Evolutionary conservation across 2,797 vertebrate genomes (phyloP).

Genomic region (Lepus oiostolus): DNA sequence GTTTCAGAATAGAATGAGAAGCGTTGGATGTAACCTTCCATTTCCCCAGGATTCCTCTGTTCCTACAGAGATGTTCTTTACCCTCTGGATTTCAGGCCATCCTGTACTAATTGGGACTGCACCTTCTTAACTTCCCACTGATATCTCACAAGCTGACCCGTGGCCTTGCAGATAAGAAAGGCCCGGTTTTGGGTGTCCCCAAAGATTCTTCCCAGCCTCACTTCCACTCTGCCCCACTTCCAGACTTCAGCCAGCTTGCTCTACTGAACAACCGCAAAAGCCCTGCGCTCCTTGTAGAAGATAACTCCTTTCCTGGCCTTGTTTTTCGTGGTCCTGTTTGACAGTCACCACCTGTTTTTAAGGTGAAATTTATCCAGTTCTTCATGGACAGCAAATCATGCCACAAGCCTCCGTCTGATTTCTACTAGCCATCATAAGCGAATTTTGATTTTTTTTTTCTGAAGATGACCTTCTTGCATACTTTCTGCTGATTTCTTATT

Average conservation of each 20-base stretch:
- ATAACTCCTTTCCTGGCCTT: not conserved
- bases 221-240: not conserved
- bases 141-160: not conserved
- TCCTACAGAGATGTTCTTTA: not conserved
- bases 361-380: not conserved
- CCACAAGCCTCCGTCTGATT: not conserved
- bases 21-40: not conserved
- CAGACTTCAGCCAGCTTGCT: not conserved
- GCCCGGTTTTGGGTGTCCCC: not conserved
- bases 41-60: not conserved
- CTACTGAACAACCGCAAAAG: not conserved
- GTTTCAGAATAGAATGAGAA: not conserved
- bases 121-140: not conserved
- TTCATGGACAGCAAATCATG: not conserved
- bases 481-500: not conserved
- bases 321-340: not conserved
- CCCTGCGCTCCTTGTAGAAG: not conserved
- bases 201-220: not conserved
- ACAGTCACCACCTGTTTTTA: not conserved
- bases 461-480: not conserved
- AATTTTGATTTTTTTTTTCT: not conserved
- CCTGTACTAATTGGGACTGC: not conserved
- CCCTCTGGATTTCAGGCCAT: not conserved
- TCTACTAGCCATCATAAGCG: not conserved
- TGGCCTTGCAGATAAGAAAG: not conserved